Evolutionary conservation across 2,888 invertebrate genomes (phyloP).

Genomic region (Pollenia griseotomentosa): DNA sequence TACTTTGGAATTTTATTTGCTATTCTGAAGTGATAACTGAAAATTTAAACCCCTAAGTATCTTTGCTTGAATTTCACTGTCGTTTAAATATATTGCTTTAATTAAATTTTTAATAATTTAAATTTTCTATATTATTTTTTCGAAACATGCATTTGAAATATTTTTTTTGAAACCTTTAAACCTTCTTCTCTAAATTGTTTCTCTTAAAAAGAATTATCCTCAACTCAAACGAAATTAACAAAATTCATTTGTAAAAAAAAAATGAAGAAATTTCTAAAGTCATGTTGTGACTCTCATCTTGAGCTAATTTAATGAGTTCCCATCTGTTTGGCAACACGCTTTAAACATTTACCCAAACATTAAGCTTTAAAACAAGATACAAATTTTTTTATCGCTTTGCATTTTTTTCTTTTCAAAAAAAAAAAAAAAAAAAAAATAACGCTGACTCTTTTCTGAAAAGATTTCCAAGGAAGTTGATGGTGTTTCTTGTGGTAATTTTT

Average conservation of each 20-base stretch:
- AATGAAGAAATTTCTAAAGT: constrained; percentile 46
- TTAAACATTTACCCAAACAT: constrained; percentile 71
- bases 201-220: neutral
- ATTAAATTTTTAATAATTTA: neutral
- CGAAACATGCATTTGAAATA: too few relatives aligned
- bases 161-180: too few relatives aligned
- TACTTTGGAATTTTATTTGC: too few relatives aligned
- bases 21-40: too few relatives aligned
- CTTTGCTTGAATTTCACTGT: too few relatives aligned
- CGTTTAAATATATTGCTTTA: neutral
- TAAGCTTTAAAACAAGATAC: constrained; percentile 69
- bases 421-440: neutral
- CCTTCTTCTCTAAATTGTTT: neutral
- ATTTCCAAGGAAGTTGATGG: constrained; percentile 26
- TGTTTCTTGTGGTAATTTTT: constrained; percentile 79
- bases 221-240: constrained; percentile 42
- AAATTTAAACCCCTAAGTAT: too few relatives aligned
- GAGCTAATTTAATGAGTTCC: constrained; percentile 74
- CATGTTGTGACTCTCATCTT: constrained; percentile 71
- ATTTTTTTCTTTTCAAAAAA: neutral
- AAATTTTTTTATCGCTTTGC: constrained; percentile 60
- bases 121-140: too few relatives aligned
- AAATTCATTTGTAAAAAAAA: constrained; percentile 56
- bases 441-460: constrained; percentile 27
- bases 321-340: constrained; percentile 71